Conservation (phyloP, 2,113 vertebrate species). For the Balaeniceps rex region DNA sequence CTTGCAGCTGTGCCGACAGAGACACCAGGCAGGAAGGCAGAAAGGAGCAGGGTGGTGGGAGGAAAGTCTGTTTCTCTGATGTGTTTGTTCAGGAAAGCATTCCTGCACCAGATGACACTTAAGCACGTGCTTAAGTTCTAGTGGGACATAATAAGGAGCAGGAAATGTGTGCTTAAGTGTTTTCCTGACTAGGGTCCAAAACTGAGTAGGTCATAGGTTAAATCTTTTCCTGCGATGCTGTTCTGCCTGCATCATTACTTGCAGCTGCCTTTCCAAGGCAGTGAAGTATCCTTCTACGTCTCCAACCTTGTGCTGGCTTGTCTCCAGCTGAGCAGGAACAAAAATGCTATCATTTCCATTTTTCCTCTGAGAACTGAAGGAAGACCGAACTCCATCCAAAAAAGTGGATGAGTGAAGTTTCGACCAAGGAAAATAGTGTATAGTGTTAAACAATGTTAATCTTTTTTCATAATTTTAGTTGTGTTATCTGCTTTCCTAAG, state of each 20-base stretch:
- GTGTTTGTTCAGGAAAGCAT: background rate
- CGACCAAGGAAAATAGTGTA: background rate
- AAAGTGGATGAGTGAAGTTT: background rate
- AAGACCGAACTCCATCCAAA: background rate
- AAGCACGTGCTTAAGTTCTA: background rate
- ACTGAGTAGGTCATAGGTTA: background rate
- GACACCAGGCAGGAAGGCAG: background rate
- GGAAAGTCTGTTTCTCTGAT: background rate
- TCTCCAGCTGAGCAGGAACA: background rate
- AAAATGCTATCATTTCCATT: background rate
- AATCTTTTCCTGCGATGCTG: background rate
- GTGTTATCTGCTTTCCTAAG: background rate
- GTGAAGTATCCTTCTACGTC: background rate
- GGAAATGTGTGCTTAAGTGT: background rate
- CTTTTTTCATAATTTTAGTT: background rate
- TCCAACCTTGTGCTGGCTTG: background rate
- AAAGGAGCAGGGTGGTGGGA: background rate
- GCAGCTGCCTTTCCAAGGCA: background rate
- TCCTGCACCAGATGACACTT: background rate
- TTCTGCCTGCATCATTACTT: background rate
- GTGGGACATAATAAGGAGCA: background rate
- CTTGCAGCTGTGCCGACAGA: conserved; percentile 4
- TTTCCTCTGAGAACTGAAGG: background rate
- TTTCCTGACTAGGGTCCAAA: background rate
- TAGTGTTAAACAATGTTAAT: background rate